Evolutionary conservation across 2,888 invertebrate species (phyloP).

Genomic region (Trichacis sp.): DNA sequence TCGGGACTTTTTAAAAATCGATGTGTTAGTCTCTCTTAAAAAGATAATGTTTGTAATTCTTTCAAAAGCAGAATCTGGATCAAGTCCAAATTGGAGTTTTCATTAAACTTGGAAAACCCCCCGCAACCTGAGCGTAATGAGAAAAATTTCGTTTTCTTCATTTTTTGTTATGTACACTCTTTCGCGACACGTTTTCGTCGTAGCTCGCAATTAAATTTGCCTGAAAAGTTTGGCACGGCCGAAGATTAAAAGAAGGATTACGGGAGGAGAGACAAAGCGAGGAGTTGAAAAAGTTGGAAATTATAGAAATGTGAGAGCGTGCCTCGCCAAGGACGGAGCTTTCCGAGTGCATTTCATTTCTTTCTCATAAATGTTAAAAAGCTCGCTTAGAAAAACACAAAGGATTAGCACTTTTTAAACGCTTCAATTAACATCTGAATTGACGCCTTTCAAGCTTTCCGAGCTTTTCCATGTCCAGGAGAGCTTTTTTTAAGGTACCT

Average conservation of each 20-base stretch:
- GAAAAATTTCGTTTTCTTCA: too few species aligned
- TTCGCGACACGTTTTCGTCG: constrained; percentile 32
- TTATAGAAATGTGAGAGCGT: constrained; percentile 28
- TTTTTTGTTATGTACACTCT: constrained; percentile 24
- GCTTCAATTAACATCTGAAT: background rate
- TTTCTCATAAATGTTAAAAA: constrained; percentile 19
- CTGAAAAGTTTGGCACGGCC: constrained; percentile 12
- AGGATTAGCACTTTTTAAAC: background rate
- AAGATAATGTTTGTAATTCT: too few species aligned
- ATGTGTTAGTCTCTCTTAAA: too few species aligned
- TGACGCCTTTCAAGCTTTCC: background rate
- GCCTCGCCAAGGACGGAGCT: constrained; percentile 15
- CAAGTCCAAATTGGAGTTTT: background rate
- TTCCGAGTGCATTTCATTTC: background rate
- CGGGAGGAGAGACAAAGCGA: constrained; percentile 20
- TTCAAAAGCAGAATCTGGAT: background rate
- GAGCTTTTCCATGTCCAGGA: too few species aligned
- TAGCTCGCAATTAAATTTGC: constrained; percentile 34
- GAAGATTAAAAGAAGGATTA: constrained; percentile 32
- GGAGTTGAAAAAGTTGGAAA: constrained; percentile 27
- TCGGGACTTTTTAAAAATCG: too few species aligned
- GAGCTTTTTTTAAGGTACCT: too few species aligned
- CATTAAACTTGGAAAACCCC: background rate
- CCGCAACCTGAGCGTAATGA: constrained; percentile 23
- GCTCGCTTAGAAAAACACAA: constrained; percentile 1